A percentile compares a stretch with the other conserved stretches of the same genome.
Conservation (phyloP, 2,113 vertebrate genomes). For the Eonycteris spelaea region DNA sequence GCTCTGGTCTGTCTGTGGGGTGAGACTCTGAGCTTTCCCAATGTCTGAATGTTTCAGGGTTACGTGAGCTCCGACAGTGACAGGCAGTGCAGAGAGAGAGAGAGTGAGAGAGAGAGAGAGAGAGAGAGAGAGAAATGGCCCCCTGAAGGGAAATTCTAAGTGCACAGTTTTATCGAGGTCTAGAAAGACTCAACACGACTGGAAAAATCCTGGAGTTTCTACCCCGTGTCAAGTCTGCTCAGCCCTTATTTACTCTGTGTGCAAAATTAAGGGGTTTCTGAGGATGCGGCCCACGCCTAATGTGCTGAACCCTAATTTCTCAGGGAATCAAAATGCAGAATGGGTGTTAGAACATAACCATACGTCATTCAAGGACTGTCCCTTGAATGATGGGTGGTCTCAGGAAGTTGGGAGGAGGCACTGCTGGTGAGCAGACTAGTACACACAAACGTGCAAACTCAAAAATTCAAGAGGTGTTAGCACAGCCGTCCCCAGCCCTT, state of each 20-base stretch:
- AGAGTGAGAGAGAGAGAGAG: too few species aligned
- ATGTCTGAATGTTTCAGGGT: neutral
- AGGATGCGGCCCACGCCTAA: neutral
- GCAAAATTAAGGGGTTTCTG: neutral
- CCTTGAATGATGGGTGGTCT: neutral
- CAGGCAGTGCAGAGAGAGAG: neutral
- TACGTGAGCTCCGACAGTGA: neutral
- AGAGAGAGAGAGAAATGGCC: neutral
- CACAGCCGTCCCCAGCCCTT: too few species aligned
- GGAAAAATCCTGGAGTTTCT: neutral
- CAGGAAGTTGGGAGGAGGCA: neutral
- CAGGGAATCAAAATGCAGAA: neutral
- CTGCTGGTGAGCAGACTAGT: too few species aligned
- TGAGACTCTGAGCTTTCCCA: neutral
- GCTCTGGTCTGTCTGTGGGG: rapidly evolving
- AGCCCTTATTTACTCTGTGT: neutral
- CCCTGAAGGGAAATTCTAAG: neutral
- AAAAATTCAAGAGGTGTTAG: neutral
- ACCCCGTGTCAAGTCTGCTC: neutral
- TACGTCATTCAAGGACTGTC: neutral
- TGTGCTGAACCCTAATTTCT: neutral
- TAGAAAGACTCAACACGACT: neutral
- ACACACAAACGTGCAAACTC: neutral
- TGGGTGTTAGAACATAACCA: neutral
- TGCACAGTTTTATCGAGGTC: neutral